Evolutionary conservation across 2,888 invertebrate species (phyloP), one percentile per base, ranked within the genome.

Genomic region (Melanchra persicariae): DNA sequence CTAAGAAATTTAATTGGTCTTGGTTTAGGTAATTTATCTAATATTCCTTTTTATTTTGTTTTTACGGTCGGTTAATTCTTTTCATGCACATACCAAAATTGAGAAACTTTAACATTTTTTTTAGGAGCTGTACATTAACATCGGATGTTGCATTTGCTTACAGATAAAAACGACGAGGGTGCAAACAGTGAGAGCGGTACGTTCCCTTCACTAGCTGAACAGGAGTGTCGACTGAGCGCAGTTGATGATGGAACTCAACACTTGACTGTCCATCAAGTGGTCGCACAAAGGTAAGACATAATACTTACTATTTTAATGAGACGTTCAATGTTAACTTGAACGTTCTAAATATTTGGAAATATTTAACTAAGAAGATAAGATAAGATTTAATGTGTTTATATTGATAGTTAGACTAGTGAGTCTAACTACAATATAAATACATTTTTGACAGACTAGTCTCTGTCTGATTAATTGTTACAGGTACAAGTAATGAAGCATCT

Each of bases 221-320:
- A 96, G 73, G 96, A 96, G 78, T 90, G 93, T 67, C 86, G 94
- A 49, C 87, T 96, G 47, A 94, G 94, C 24, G 96, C 93, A 81
- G 96, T 96, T 1, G 96, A 96, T 65, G 97, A 97, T 77, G 96
- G 96, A 47, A 95, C 94, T 52, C 97, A 97, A 71, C 97, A 97
- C 76, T 94, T 97, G 52, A 98, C 98, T 37, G 97, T 98, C 51
- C 98, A 98, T 88, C 98, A 98, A 93, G 97, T 98, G 84, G 98
- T 98, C 78, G 97, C 97, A 73, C 97, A 98, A 92, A 96, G 97
- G 97, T 97, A 92, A 69, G 30, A 34, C 34, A 4, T 30, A 30
- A 2, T 4, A 30, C 30, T 30, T 30, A 30, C 30, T 30, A 30
- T 30, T 30, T 30, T 30, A 30, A 30, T 30, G 30, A 30, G 30